Conservation (phyloP, 1,140 invertebrate genomes). For the Drosophila pallidifrons region DNA sequence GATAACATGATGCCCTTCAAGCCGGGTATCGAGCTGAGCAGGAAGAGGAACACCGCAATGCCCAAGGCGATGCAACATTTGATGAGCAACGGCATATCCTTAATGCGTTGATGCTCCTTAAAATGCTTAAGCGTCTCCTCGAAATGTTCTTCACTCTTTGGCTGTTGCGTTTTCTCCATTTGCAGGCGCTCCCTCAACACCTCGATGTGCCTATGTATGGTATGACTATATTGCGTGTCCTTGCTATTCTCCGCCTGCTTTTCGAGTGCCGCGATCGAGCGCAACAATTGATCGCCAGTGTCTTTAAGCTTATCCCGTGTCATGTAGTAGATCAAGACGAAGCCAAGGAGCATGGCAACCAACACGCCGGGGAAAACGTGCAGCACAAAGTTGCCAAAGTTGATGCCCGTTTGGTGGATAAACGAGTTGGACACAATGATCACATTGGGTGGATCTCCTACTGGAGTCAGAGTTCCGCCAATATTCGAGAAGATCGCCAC, state of each 20-base stretch:
- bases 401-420: conserved; percentile 88
- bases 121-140: conserved; percentile 19
- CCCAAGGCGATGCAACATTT: conserved; percentile 88
- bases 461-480: conserved; percentile 92
- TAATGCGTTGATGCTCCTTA: conserved; percentile 83
- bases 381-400: conserved; percentile 90
- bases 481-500: conserved; percentile 94
- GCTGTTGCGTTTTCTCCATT: conserved; percentile 91
- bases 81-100: conserved; percentile 87
- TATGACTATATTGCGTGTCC: neutral
- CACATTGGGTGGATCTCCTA: conserved; percentile 94
- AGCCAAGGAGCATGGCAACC: conserved; percentile 88
- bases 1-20: conserved; percentile 87
- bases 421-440: conserved; percentile 91
- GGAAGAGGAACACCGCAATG: conserved; percentile 88
- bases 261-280: neutral
- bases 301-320: conserved; percentile 87
- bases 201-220: conserved; percentile 46
- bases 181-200: conserved; percentile 91
- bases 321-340: conserved; percentile 89
- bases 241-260: neutral
- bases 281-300: neutral
- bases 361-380: conserved; percentile 91
- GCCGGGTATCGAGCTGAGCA: conserved; percentile 88
- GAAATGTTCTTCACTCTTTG: conserved; percentile 66